Percentiles rank a stretch among this genome's conserved stretches.
These are phyloP conservation scores for Maconellicoccus hirsutus DNA, from an alignment of 1,140 invertebrate genomes.

Conservation along the genomic window DNA sequence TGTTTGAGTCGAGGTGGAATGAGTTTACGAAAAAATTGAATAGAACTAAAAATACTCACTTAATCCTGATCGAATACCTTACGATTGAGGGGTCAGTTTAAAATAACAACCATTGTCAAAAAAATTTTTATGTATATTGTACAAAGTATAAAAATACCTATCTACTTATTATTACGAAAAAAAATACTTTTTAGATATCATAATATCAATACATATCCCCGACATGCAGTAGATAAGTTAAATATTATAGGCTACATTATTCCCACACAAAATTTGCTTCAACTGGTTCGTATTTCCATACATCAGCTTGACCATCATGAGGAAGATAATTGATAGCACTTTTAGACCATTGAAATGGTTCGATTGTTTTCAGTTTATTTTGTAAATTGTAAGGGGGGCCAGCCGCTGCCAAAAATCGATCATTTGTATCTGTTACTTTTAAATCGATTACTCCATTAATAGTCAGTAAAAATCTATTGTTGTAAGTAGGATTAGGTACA, in stretches of 20 bases:
- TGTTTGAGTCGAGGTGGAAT: too few relatives aligned
- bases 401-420: constrained; percentile 27
- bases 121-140: too few relatives aligned
- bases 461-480: background rate
- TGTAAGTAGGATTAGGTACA: background rate
- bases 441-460: constrained; percentile 29
- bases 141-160: too few relatives aligned
- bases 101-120: too few relatives aligned
- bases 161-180: too few relatives aligned
- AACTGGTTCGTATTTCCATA: constrained; percentile 55
- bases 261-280: constrained; percentile 42
- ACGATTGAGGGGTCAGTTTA: too few relatives aligned
- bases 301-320: constrained; percentile 64
- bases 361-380: constrained; percentile 32
- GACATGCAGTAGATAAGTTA: too few relatives aligned
- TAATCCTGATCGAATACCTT: too few relatives aligned
- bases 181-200: too few relatives aligned
- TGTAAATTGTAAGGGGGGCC: constrained; percentile 29
- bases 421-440: constrained; percentile 26
- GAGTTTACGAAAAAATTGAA: too few relatives aligned
- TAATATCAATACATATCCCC: background rate
- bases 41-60: too few relatives aligned
- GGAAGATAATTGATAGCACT: constrained; percentile 46
- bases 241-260: background rate
- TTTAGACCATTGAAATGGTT: constrained; percentile 61